Evolutionary conservation across 2,797 vertebrate genomes (phyloP), one percentile per base, ranked within the genome.

Genomic region (Enteromius radiatus): DNA sequence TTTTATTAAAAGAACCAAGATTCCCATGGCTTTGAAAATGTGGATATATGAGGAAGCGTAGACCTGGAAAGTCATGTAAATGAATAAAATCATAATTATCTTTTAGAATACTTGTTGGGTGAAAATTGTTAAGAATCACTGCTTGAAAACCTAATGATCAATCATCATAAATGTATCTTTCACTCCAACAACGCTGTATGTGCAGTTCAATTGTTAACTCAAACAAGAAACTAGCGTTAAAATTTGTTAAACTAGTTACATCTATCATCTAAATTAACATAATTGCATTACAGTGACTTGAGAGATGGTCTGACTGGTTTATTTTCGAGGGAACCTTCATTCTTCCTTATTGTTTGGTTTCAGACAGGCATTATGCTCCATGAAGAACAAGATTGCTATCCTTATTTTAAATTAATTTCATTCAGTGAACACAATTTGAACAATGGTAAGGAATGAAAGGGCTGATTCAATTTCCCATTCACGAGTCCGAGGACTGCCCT

Each of bases 361-460:
- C 31, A 38, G 19, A 54, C 49, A 56, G 28, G 26, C 17, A 73
- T 52, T 33, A 21, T 14, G 21, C 6, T 56, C 49, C 2, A 5
- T 38, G 11, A 36, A 74, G 19, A 54, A 74, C 49, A 74, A 56
- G 71, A 56, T 38, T 56, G 54, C 31, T 36, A 56, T 74, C 49
- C n/a, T 23, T 3, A 38, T 9, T 56, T 56, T 0, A 75, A 75
- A 23, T 54, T 0, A 56, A 61, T 43, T 45, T 63, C 23, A 45
- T 76, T 76, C 75, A 31, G n/a, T 43, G 36, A 64, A 77, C 41
- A 19, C 17, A 77, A 45, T 21, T 56, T 5, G 21, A 63, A 77
- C 75, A 77, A 56, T 56, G 31, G 12, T 75, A 23, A 23, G 31
- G 11, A 56, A 56, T 15, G n/a, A 56, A 74, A 74, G 11, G 21